These are phyloP conservation scores for Ypsolopha scabrella DNA, from an alignment of 2,888 invertebrate species.

Conservation along the genomic window DNA sequence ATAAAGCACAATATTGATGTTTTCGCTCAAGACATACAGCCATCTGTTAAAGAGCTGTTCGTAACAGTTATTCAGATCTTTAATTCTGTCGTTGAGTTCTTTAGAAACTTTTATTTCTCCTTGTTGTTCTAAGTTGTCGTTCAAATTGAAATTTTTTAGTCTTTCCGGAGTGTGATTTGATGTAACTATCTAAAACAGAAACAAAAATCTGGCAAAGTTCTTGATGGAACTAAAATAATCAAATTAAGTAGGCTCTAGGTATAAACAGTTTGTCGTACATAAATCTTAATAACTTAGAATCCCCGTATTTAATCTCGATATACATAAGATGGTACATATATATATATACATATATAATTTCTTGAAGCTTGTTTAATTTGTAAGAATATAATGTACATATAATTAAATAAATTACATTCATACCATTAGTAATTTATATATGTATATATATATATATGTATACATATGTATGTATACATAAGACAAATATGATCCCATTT, in stretches of 20 bases:
- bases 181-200: constrained; percentile 65
- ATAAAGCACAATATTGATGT: constrained; percentile 87
- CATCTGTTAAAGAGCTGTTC: constrained; percentile 76
- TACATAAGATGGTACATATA: too few relatives aligned
- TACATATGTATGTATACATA: too few relatives aligned
- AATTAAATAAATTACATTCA: too few relatives aligned
- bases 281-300: too few relatives aligned
- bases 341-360: too few relatives aligned
- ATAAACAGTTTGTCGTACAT: too few relatives aligned
- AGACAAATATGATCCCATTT: too few relatives aligned
- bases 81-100: constrained; percentile 71
- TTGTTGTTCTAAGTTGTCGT: constrained; percentile 51
- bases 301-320: too few relatives aligned
- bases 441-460: too few relatives aligned
- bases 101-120: constrained; percentile 70
- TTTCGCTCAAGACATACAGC: constrained; percentile 81
- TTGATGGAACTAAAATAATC: neutral
- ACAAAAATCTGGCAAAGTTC: neutral
- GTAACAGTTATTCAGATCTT: constrained; percentile 68
- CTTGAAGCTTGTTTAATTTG: too few relatives aligned
- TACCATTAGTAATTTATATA: too few relatives aligned
- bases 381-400: too few relatives aligned
- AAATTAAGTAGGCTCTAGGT: neutral
- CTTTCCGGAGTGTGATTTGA: constrained; percentile 85
- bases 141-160: constrained; percentile 78